Percentiles rank a stretch among this genome's conserved stretches.
phyloP scores from a whole-genome alignment of 1,140 invertebrate genomes.

The Holotrichia oblita region DNA sequence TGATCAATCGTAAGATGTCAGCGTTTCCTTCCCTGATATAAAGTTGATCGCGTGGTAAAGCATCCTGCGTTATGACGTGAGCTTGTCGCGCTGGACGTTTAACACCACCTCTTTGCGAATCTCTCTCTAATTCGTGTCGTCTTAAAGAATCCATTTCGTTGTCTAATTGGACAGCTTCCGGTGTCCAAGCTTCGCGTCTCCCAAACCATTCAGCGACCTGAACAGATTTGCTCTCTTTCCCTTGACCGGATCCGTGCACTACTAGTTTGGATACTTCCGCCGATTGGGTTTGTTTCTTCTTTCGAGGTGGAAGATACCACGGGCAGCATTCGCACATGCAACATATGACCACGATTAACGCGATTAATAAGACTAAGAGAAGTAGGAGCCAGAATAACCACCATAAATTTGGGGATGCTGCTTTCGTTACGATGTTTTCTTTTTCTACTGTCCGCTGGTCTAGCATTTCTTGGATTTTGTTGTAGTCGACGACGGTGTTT shows the following conservation, averaged over 20 bases:
- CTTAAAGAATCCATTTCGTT: conserved; percentile 75
- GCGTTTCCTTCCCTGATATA: conserved; percentile 83
- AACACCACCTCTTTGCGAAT: conserved; percentile 67
- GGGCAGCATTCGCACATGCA: conserved; percentile 85
- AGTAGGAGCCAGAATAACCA: conserved; percentile 72
- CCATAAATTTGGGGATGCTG: conserved; percentile 62
- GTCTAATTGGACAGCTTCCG: conserved; percentile 56
- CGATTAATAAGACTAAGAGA: conserved; percentile 74
- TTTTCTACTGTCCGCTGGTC: conserved; percentile 39
- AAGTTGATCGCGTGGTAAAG: conserved; percentile 72
- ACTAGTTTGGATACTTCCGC: conserved; percentile 45
- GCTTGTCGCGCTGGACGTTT: conserved; percentile 46
- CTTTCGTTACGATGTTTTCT: conserved; percentile 46
- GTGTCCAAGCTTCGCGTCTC: conserved; percentile 63
- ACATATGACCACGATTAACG: conserved; percentile 77
- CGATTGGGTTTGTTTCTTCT: conserved; percentile 56
- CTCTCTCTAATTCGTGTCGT: conserved; percentile 78
- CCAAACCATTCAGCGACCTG: conserved; percentile 76
- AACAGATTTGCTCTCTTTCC: conserved; percentile 74
- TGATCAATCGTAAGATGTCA: conserved; percentile 82
- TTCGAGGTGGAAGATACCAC: conserved; percentile 79
- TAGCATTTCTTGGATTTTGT: conserved; percentile 66
- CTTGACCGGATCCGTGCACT: conserved; percentile 58
- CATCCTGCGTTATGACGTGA: conserved; percentile 46
- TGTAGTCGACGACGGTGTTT: conserved; percentile 73